Evolutionary conservation across 2,888 invertebrate genomes (phyloP), one percentile per base, ranked within the genome.

Genomic region (Ecdyonurus torrentis): DNA sequence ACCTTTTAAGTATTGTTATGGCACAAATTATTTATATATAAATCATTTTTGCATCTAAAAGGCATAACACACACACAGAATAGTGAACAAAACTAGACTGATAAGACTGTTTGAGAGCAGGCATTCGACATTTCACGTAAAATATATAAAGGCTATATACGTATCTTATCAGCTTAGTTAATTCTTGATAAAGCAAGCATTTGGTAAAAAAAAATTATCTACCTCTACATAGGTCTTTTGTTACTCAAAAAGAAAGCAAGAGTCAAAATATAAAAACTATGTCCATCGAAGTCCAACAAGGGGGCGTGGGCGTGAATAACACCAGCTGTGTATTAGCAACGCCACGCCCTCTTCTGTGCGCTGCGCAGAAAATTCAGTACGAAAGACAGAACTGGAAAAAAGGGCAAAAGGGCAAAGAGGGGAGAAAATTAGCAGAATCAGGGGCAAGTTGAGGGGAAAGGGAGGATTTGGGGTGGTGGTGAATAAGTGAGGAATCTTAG

Each of bases 241-340:
- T 53, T 55, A 25, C 18, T 50, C 52, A 50, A 22, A 58, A 20
- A 15, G 58, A 64, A 24, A 23, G 25, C 25, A 55, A 52, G 37
- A 2, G 5, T 20, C 15, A 62, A 53, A 55, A 10, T 2, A 24
- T 53, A 58, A 24, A 25, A 25, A 19, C 55, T 37, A 25, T 59
- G 10, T 53, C 37, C n/a, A n/a, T n/a, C n/a, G n/a, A n/a, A 37
- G 2, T 25, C 37, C 37, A 55, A 58, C 23, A 71, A 61, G 2
- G 69, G 70, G 23, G 86, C 81, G 19, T 85, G 63, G 22, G 67
- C 67, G 59, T 67, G 66, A 62, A 66, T 66, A 19, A 64, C 66
- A 62, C 67, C 85, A 58, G 88, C 77, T 50, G 18, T 7, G 18
- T 18, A 18, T 7, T 50, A 7, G 18, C 10, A 50, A 50, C 7